A percentile compares a stretch with the other conserved stretches of the same genome.
Evolutionary conservation across 2,113 vertebrate species (phyloP).

Genomic region (Cyprinus carpio): DNA sequence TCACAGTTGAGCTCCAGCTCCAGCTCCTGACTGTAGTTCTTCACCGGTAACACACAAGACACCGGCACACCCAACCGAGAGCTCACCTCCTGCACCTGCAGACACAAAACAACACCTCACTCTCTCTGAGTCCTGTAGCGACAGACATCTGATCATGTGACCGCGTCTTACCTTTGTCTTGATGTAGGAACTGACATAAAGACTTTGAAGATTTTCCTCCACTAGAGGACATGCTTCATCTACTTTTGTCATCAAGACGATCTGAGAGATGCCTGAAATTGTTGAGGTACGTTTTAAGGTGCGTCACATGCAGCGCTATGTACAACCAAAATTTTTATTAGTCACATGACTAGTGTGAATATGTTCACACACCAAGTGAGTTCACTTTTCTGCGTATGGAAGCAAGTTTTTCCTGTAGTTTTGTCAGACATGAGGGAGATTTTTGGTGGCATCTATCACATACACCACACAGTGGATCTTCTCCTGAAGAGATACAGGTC

Average conservation of each 20-base stretch:
- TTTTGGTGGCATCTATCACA: constrained; percentile 67
- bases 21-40: too few species aligned
- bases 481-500: constrained; percentile 35
- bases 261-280: constrained; percentile 66
- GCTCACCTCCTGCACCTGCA: too few species aligned
- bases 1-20: constrained; percentile 64
- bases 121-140: too few species aligned
- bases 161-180: too few species aligned
- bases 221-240: constrained; percentile 68
- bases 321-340: too few species aligned
- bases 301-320: too few species aligned
- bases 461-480: constrained; percentile 66
- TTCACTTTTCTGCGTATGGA: constrained; percentile 68
- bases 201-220: constrained; percentile 55
- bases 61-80: too few species aligned
- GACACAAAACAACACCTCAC: too few species aligned
- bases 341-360: too few species aligned
- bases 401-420: constrained; percentile 69
- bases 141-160: too few species aligned
- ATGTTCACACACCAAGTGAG: constrained; percentile 53
- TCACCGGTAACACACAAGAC: too few species aligned
- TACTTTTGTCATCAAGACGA: constrained; percentile 70
- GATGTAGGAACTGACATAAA: constrained; percentile 64
- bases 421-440: constrained; percentile 61
- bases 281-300: too few species aligned